phyloP scores from a whole-genome alignment of 2,113 vertebrate genomes.

The Sterna hirundo region DNA sequence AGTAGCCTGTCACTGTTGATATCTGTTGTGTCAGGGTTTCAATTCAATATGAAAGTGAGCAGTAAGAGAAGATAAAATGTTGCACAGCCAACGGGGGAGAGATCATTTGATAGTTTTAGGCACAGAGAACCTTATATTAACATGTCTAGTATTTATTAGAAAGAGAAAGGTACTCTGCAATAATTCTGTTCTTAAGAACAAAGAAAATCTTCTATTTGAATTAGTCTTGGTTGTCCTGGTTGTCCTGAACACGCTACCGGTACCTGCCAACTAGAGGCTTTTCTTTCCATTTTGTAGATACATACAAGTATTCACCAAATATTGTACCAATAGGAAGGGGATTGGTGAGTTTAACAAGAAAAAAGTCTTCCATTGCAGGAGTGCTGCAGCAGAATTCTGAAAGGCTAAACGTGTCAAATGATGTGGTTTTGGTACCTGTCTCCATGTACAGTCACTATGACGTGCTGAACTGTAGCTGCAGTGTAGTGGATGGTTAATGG shows the following conservation, averaged over 20 bases:
- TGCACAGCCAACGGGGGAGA: neutral
- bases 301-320: neutral
- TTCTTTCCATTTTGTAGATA: neutral
- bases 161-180: neutral
- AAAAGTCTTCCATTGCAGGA: neutral
- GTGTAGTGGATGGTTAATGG: neutral
- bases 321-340: neutral
- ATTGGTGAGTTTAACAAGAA: neutral
- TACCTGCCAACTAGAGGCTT: neutral
- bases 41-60: neutral
- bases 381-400: neutral
- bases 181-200: neutral
- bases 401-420: neutral
- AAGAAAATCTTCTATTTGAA: neutral
- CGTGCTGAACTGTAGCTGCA: neutral
- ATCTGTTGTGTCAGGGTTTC: neutral
- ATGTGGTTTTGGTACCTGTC: neutral
- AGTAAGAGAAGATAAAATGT: neutral
- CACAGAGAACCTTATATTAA: neutral
- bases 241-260: neutral
- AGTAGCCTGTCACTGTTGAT: neutral
- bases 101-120: neutral
- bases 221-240: neutral
- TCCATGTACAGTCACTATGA: neutral
- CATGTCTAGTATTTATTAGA: neutral